These are phyloP conservation scores for Neomonachus schauinslandi DNA, from an alignment of 2,113 vertebrate species.

Conservation along the genomic window DNA sequence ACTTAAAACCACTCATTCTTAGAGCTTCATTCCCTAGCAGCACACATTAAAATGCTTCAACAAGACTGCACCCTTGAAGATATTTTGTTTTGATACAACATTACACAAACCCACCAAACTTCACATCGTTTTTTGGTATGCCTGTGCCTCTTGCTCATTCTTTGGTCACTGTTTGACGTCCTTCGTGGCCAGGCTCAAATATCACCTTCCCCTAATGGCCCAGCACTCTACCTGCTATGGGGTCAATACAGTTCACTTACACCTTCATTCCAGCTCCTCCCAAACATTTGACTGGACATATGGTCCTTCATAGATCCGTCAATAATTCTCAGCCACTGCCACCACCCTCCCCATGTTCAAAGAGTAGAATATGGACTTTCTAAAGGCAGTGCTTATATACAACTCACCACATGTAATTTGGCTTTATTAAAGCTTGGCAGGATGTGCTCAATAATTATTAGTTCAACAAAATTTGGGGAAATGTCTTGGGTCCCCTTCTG, in stretches of 20 bases:
- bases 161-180: background rate
- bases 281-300: background rate
- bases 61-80: background rate
- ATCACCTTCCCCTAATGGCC: background rate
- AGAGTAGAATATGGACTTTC: background rate
- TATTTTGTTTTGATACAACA: background rate
- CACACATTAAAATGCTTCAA: background rate
- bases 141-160: background rate
- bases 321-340: rapidly evolving
- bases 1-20: background rate
- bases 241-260: background rate
- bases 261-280: background rate
- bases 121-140: rapidly evolving
- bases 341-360: background rate
- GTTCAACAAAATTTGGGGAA: constrained; percentile 1
- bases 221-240: rapidly evolving
- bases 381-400: background rate
- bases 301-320: rapidly evolving
- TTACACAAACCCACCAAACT: background rate
- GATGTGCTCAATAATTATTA: background rate
- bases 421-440: background rate
- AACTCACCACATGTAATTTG: background rate
- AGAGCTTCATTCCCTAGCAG: background rate
- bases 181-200: background rate
- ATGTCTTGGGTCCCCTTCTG: background rate